Conservation (phyloP, 2,797 vertebrate genomes). For the Acomys russatus region DNA sequence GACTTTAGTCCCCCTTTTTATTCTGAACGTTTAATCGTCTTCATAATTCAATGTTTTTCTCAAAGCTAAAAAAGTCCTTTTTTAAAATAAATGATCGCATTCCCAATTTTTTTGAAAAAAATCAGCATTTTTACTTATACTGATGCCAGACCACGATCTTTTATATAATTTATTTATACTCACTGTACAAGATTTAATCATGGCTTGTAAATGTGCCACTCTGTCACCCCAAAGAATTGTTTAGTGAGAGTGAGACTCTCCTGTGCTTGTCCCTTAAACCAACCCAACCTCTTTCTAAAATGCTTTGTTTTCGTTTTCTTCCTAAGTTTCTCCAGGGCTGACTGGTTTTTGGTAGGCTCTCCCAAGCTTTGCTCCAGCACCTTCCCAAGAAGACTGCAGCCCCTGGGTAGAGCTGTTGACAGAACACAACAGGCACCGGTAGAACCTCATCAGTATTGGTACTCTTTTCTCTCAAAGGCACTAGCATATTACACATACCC, state of each 20-base stretch:
- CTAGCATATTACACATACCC: neutral
- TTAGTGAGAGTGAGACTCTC: neutral
- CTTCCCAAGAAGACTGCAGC: neutral
- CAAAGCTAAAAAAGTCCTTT: neutral
- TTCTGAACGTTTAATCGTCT: neutral
- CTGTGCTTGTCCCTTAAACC: neutral
- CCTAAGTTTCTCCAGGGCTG: neutral
- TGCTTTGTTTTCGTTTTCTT: neutral
- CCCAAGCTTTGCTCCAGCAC: neutral
- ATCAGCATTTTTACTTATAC: neutral
- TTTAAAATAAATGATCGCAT: neutral
- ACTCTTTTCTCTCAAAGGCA: neutral
- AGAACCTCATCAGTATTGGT: neutral
- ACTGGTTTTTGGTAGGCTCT: neutral
- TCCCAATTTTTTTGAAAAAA: slow-evolving; percentile 5
- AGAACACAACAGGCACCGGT: neutral
- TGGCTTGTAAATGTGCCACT: neutral
- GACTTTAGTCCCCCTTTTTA: neutral
- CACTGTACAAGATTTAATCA: neutral
- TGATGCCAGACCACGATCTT: neutral
- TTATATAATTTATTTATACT: neutral
- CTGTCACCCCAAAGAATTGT: neutral
- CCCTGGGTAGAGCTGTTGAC: neutral
- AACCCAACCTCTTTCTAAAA: neutral
- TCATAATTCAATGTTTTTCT: neutral